Evolutionary conservation across 2,113 vertebrate species (phyloP).

Genomic region (Spilogale gracilis): DNA sequence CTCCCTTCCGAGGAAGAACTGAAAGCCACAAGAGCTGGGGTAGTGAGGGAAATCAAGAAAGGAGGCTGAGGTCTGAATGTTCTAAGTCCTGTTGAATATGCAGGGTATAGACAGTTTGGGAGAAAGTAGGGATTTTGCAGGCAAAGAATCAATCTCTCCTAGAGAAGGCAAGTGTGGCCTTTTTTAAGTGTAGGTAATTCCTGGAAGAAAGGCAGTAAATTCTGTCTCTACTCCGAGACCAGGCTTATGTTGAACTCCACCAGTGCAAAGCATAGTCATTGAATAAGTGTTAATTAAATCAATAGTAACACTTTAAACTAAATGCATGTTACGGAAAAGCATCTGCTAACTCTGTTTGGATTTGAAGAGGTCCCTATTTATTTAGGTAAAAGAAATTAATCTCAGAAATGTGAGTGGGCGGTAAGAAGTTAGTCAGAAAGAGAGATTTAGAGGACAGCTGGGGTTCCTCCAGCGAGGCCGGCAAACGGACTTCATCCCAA

Average conservation of each 20-base stretch:
- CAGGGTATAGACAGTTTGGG: neutral
- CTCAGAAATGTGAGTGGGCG: neutral
- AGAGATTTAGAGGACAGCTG: neutral
- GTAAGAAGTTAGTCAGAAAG: slow-evolving; percentile 5
- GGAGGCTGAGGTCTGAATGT: neutral
- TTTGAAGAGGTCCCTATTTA: neutral
- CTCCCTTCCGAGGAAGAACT: neutral
- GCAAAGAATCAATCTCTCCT: neutral
- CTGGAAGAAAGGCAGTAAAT: slow-evolving; percentile 26
- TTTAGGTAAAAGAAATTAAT: neutral
- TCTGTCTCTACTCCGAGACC: neutral
- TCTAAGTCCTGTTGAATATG: neutral
- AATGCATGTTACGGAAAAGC: neutral
- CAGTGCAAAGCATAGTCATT: neutral
- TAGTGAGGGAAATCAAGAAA: neutral
- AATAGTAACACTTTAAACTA: neutral
- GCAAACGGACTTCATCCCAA: neutral
- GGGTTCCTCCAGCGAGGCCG: neutral
- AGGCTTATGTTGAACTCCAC: neutral
- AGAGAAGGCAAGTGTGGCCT: neutral
- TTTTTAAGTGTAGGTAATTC: neutral
- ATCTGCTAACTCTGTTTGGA: neutral
- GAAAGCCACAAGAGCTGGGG: neutral
- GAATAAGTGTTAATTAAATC: slow-evolving; percentile 9
- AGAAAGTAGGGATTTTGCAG: neutral